Base-by-base conservation (phyloP, 1,140 invertebrate genomes). In the Temnothorax longispinosus region DNA sequence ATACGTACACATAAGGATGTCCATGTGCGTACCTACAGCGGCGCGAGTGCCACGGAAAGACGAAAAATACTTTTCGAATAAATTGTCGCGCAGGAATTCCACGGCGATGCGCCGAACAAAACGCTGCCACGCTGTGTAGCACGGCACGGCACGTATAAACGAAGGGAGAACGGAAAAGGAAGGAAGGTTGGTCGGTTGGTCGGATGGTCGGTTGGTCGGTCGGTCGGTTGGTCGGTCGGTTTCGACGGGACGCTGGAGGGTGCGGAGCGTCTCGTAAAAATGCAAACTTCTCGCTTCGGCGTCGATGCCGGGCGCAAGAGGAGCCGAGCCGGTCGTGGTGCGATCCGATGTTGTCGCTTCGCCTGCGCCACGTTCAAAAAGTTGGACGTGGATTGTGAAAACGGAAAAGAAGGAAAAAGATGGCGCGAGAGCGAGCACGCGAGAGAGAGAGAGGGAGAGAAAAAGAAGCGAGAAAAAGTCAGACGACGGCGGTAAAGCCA, bases 1-100 rank as follows among this genome's bases (percentile, higher is more conserved):
- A 52, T 47, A 18, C 11, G 8, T 38, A 13, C 44, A 21, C 6
- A 2, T 15, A 56, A 32, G n/a, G 21, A 27, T 7, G 13, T 47
- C 11, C 67, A 7, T n/a, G 21, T 38, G 50, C 38, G 50, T 47
- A 52, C 35, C 65, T n/a, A 18, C 44, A 38, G 35, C 50, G 52
- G n/a, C 7, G 52, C 41, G 13, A 65, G 52, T 32, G 58, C 44
- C n/a, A 69, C n/a, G 67, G 35, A 76, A 75, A 74, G 71, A 75
- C 69, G 87, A 87, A 81, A 92, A 92, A 92, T 92, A 92, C 90
- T 92, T 93, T 93, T 87, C 89, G 92, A 91, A 92, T 93, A 93
- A 93, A 92, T 93, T 92, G 91, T 93, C 91, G 87, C 82, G 60
- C 78, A 93, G 92, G 92, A 92, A 92, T 93, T 92, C 85, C 88